These are phyloP conservation scores for Glyphotaelius pellucidus DNA, from an alignment of 2,888 invertebrate genomes.

Conservation along the genomic window DNA sequence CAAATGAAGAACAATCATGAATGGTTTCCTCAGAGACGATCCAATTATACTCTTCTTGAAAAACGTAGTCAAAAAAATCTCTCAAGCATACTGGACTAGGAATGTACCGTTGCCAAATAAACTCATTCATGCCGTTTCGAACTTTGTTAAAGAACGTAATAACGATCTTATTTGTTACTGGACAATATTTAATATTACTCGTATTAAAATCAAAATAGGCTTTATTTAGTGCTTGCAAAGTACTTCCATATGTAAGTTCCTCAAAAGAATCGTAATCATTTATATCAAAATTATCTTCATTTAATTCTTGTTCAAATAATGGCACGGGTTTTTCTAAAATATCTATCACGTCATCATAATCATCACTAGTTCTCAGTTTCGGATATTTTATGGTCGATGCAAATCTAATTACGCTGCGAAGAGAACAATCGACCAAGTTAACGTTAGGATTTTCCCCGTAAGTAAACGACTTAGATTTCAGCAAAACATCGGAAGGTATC, in stretches of 20 bases:
- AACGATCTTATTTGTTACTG: constrained; percentile 44
- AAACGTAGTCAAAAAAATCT: constrained; percentile 77
- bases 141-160: constrained; percentile 44
- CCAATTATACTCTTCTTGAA: constrained; percentile 76
- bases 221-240: constrained; percentile 46
- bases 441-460: constrained; percentile 47
- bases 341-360: constrained; percentile 26
- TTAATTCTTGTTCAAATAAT: constrained; percentile 25
- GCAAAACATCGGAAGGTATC: constrained; percentile 20
- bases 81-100: constrained; percentile 76
- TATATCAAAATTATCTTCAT: constrained; percentile 33
- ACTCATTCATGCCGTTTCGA: constrained; percentile 8
- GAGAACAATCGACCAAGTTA: constrained; percentile 23
- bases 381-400: background rate
- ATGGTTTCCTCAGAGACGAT: constrained; percentile 72
- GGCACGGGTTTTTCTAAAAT: constrained; percentile 17
- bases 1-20: constrained; percentile 69
- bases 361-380: background rate
- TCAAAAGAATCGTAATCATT: constrained; percentile 47
- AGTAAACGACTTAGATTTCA: constrained; percentile 38
- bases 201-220: constrained; percentile 44
- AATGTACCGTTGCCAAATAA: constrained; percentile 73
- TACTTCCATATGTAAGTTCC: constrained; percentile 22
- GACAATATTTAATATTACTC: constrained; percentile 48
- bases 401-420: constrained; percentile 18